phyloP scores from a whole-genome alignment of 2,888 invertebrate genomes.

The Brenthis ino region DNA sequence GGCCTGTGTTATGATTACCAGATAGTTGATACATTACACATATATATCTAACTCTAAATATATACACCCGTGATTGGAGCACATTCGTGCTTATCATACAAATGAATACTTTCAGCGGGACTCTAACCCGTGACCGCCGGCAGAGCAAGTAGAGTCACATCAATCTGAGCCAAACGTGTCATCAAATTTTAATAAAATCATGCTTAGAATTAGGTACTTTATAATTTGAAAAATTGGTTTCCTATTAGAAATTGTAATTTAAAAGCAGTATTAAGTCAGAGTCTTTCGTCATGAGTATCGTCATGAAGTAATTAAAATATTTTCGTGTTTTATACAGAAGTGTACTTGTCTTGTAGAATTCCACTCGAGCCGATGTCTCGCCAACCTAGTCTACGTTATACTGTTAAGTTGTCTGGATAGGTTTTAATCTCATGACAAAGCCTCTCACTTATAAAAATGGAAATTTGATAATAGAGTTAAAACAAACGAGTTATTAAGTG shows the following conservation, averaged over 20 bases:
- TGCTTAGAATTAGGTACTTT: no score
- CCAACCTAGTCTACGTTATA: constrained; percentile 28
- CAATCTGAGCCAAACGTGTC: no score
- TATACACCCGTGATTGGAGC: no score
- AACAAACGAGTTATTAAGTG: constrained; percentile 5
- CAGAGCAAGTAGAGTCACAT: no score
- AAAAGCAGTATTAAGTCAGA: background rate
- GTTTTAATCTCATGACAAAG: constrained; percentile 30
- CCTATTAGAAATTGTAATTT: background rate
- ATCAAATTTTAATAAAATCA: no score
- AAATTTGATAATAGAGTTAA: constrained; percentile 20
- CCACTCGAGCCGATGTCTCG: constrained; percentile 33
- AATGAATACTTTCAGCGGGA: no score
- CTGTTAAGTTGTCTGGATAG: constrained; percentile 27
- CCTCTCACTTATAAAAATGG: constrained; percentile 22
- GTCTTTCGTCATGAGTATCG: constrained; percentile 9
- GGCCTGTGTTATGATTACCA: no score
- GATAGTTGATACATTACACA: no score
- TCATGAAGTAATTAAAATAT: constrained; percentile 24
- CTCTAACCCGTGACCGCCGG: no score
- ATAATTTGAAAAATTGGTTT: background rate
- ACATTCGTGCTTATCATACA: no score
- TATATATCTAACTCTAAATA: no score
- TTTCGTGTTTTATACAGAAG: constrained; percentile 25
- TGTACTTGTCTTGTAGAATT: constrained; percentile 26